Percentiles rank a stretch among this genome's conserved stretches.
Evolutionary conservation across 1,140 invertebrate genomes (phyloP).

Genomic region (Polypedilum vanderplanki): DNA sequence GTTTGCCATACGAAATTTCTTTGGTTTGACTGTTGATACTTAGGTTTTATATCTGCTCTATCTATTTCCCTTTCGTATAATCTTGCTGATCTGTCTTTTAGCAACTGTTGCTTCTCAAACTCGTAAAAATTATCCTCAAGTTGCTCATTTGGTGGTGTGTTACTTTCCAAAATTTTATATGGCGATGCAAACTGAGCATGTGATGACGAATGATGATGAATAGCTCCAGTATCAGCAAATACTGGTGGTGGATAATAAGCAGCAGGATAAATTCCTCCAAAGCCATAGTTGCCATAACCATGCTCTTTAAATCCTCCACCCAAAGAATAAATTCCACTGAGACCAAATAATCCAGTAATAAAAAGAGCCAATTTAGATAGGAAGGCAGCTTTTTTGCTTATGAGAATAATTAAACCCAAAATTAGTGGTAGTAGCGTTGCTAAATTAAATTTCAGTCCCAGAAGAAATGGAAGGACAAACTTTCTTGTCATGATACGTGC

Average conservation of each 20-base stretch:
- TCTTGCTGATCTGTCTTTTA: slow-evolving; percentile 31
- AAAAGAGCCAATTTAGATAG: slow-evolving; percentile 63
- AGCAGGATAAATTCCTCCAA: neutral
- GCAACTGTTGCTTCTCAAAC: slow-evolving; percentile 36
- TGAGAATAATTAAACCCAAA: slow-evolving; percentile 57
- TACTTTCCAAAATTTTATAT: neutral
- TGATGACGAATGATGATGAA: slow-evolving; percentile 28
- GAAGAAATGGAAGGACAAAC: slow-evolving; percentile 60
- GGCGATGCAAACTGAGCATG: neutral
- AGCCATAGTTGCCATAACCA: slow-evolving; percentile 10
- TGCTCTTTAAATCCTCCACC: slow-evolving; percentile 35
- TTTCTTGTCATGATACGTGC: slow-evolving; percentile 59
- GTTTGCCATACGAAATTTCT: slow-evolving; percentile 22
- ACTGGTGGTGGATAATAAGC: neutral
- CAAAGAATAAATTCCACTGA: slow-evolving; percentile 44
- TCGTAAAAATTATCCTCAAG: slow-evolving; percentile 41
- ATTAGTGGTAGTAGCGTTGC: slow-evolving; percentile 62
- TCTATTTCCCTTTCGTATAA: neutral
- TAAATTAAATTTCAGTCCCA: slow-evolving; percentile 69
- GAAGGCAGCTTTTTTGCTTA: slow-evolving; percentile 65
- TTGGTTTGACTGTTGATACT: neutral
- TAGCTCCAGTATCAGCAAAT: neutral
- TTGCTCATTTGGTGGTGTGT: neutral
- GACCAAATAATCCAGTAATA: slow-evolving; percentile 57
- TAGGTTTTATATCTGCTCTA: neutral